Evolutionary conservation across 2,888 invertebrate genomes (phyloP).

Genomic region (Coleophora flavipennella): DNA sequence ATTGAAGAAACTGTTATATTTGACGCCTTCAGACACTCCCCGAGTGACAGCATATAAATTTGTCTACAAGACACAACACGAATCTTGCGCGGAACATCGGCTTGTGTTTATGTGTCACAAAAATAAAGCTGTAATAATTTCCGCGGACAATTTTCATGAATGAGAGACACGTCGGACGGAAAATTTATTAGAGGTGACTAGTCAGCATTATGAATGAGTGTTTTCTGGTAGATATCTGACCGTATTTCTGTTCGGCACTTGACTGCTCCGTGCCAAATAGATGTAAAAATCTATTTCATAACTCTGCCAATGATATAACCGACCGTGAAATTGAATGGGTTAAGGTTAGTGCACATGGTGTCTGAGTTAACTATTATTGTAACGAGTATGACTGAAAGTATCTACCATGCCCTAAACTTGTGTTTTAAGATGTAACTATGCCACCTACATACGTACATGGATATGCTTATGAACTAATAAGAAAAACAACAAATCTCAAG

Average conservation of each 20-base stretch:
- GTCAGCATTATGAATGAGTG: conserved; percentile 49
- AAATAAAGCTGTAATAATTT: too few species aligned
- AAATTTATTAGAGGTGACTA: conserved; percentile 48
- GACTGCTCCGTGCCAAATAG: conserved; percentile 54
- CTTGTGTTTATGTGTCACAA: background rate
- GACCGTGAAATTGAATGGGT: conserved; percentile 45
- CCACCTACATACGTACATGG: too few species aligned
- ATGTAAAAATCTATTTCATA: conserved; percentile 58
- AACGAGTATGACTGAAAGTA: too few species aligned
- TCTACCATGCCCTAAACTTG: too few species aligned
- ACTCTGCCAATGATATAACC: conserved; percentile 49
- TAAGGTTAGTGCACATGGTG: conserved; percentile 26
- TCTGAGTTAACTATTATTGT: too few species aligned
- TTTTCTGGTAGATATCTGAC: conserved; percentile 45
- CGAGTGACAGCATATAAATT: background rate
- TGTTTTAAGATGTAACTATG: too few species aligned
- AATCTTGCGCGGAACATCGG: conserved; percentile 46
- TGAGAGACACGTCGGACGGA: conserved; percentile 20
- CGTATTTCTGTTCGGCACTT: conserved; percentile 62
- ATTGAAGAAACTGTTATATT: conserved; percentile 7
- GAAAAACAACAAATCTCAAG: too few species aligned
- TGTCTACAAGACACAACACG: conserved; percentile 46
- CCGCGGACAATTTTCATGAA: too few species aligned
- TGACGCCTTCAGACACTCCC: background rate
- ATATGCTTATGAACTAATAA: too few species aligned